A percentile compares a stretch with the other conserved stretches of the same genome.
These are phyloP conservation scores for Venusia cambrica DNA, from an alignment of 2,888 invertebrate species.

Conservation along the genomic window DNA sequence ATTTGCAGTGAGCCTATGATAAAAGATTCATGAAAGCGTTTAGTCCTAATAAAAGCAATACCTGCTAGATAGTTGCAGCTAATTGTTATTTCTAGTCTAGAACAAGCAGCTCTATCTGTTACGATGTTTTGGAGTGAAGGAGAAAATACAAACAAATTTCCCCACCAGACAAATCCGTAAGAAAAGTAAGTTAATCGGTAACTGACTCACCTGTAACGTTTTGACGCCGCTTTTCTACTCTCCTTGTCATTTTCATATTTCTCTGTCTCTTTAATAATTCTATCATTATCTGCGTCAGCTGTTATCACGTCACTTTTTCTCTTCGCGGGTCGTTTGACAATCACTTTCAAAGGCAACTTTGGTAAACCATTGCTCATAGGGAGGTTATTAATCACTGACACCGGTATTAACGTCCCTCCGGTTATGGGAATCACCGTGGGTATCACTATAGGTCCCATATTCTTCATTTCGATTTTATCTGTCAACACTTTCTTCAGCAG, in stretches of 20 bases:
- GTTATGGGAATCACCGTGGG: constrained; percentile 41
- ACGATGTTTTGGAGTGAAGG: no score
- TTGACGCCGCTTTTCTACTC: constrained; percentile 58
- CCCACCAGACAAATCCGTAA: no score
- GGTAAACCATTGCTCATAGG: constrained; percentile 31
- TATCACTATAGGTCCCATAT: constrained; percentile 32
- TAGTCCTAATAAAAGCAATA: no score
- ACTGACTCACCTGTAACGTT: constrained; percentile 51
- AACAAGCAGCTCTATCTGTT: no score
- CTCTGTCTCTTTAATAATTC: constrained; percentile 13
- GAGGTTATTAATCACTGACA: constrained; percentile 31
- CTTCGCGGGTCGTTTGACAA: constrained; percentile 38
- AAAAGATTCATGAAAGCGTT: no score
- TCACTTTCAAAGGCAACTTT: constrained; percentile 42
- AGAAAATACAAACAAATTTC: no score
- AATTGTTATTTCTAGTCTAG: no score
- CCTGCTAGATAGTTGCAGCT: no score
- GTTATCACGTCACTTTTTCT: constrained; percentile 32
- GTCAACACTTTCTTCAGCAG: constrained; percentile 52
- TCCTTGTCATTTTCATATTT: constrained; percentile 37
- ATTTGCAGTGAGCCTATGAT: no score
- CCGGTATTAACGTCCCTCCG: constrained; percentile 57
- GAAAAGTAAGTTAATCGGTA: no score
- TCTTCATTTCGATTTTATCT: constrained; percentile 46
- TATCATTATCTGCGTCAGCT: constrained; percentile 2